Evolutionary conservation across 92 coral and sea anemone genomes (phyloP).

Genomic region (Pocillopora meandrina): DNA sequence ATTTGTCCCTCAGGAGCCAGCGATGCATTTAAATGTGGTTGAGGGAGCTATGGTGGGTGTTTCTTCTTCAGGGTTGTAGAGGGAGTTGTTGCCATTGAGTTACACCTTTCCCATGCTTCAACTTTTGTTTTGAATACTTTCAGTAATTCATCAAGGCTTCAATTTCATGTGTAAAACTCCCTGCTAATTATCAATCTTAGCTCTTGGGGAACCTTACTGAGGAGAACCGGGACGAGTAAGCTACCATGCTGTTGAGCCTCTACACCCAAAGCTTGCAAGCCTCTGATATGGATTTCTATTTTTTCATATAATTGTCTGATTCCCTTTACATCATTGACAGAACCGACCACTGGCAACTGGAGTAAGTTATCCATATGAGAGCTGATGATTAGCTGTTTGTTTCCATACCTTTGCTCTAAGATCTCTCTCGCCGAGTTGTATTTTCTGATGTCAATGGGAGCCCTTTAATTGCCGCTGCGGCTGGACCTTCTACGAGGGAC

Average conservation of each 20-base stretch:
- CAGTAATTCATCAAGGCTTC: constrained; percentile 16
- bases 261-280: constrained; percentile 52
- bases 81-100: constrained; percentile 2
- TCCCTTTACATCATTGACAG: constrained; percentile 10
- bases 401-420: constrained; percentile 51
- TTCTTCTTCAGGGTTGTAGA: not conserved
- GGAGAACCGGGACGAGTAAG: too few relatives aligned
- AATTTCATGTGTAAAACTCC: constrained; percentile 20
- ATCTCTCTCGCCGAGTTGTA: constrained; percentile 42
- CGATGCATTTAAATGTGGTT: not conserved
- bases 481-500: constrained; percentile 53
- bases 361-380: constrained; percentile 54
- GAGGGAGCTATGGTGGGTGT: constrained; percentile 1
- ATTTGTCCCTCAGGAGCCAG: not conserved
- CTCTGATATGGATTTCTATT: constrained; percentile 52
- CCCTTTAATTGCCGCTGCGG: constrained; percentile 39
- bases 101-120: constrained; percentile 31
- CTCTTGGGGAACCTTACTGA: constrained; percentile 30
- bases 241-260: constrained; percentile 46
- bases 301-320: constrained; percentile 42
- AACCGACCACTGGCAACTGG: constrained; percentile 17
- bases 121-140: constrained; percentile 28
- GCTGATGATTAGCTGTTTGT: constrained; percentile 43
- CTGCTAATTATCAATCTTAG: constrained; percentile 27
- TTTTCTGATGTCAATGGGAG: constrained; percentile 43